Percentiles rank a stretch among this genome's conserved stretches.
phyloP scores from a whole-genome alignment of 2,888 invertebrate genomes.

The Standfussiana lucernea region DNA sequence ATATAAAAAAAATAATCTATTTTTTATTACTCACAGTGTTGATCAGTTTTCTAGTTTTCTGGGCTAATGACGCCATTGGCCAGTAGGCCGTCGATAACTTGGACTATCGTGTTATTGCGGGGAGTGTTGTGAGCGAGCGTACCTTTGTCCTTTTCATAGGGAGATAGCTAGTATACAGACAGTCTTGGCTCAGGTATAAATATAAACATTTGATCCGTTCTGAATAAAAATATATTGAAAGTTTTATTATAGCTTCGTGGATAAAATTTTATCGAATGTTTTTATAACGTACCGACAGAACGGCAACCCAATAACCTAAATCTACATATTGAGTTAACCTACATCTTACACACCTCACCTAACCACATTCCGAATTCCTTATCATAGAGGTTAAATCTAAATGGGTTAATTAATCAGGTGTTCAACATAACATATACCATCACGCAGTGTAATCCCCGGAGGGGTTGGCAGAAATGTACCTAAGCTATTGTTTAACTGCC shows the following conservation, averaged over 20 bases:
- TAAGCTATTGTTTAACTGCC: neutral
- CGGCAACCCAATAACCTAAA: neutral
- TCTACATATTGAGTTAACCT: constrained; percentile 12
- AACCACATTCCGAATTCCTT: neutral
- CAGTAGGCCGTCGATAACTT: neutral
- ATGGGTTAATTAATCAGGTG: constrained; percentile 33
- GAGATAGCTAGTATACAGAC: neutral
- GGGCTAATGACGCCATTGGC: neutral
- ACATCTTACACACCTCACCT: neutral
- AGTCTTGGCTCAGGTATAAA: neutral
- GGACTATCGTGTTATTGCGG: neutral
- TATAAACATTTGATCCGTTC: neutral
- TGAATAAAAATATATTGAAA: too few relatives aligned
- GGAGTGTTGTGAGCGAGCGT: neutral
- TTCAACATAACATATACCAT: neutral
- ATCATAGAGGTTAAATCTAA: constrained; percentile 8
- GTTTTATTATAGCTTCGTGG: neutral
- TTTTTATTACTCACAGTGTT: too few relatives aligned
- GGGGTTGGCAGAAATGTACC: neutral
- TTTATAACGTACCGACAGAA: neutral
- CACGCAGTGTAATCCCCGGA: neutral
- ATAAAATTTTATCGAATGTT: neutral
- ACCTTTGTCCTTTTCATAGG: neutral
- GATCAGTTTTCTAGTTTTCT: neutral
- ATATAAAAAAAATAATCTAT: too few relatives aligned